Evolutionary conservation across 2,113 vertebrate genomes (phyloP), one percentile per base, ranked within the genome.

Genomic region (Benitochromis conjunctus): DNA sequence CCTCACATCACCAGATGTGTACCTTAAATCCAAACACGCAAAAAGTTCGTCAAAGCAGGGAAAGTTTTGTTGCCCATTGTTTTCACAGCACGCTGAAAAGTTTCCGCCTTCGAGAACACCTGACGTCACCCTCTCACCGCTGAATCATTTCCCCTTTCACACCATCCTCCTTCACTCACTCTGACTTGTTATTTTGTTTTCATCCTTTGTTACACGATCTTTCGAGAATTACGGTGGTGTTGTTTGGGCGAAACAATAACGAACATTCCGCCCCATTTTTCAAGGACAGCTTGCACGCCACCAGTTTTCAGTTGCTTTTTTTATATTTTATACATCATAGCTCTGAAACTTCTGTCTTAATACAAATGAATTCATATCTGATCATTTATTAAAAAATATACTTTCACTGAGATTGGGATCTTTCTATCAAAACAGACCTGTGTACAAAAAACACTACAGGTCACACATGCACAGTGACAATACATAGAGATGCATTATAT

Each of bases 1-100:
- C 86, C 97, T 92, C 88, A 99, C 98, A 3, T 98, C 98, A 60
- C 98, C 99, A 1, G 98, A 99, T 1, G 96, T 98, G 79, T 99
- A 99, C 88, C 99, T 99, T 94, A 79, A 55, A 76, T 13, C 76
- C 36, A 79, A 85, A 66, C 31, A 53, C 0, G 3, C 6, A 43
- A 14, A 21, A 1, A 13, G 46, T 60, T 62, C 8, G 31, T 31
- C 41, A 53, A 9, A 34, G 0, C 34, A n/a, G 51, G 4, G 24
- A 48, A 51, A 34, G 26, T 31, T 31, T 13, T 76, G 38, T 58
- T 60, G 56, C 34, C 46, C 54, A 16, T 60, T 69, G 53, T 46
- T 43, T 34, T 21, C 2, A n/a, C 1, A 51, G 3, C 24, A 54
- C 14, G 6, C 19, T 51, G 46, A 51, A 74, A 74, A 51, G 69